Conservation (phyloP, 2,888 invertebrate species). For the Tetrapedia diversipes region DNA sequence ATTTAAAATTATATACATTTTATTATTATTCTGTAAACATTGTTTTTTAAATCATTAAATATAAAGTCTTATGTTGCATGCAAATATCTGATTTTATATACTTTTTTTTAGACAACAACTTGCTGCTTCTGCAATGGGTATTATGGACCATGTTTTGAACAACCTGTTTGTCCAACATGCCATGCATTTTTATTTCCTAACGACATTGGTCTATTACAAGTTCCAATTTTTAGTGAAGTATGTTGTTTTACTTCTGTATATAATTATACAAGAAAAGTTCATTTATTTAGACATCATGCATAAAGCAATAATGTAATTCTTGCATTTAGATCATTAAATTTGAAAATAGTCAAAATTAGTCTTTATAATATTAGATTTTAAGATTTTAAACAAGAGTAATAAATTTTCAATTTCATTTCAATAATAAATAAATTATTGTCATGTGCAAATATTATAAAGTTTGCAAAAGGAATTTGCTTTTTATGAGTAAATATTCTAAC, state of each 20-base stretch:
- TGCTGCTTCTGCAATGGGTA: conserved; percentile 96
- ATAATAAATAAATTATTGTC: too few species aligned
- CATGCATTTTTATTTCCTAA: conserved; percentile 96
- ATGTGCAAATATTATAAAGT: too few species aligned
- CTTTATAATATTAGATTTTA: neutral
- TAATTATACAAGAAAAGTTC: neutral
- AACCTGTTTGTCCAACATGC: conserved; percentile 95
- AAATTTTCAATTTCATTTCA: too few species aligned
- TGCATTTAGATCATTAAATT: neutral
- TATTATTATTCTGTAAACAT: neutral
- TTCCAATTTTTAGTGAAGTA: conserved; percentile 82
- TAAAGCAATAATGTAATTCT: neutral
- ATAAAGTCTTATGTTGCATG: neutral
- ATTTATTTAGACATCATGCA: neutral
- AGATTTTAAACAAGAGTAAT: too few species aligned
- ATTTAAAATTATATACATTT: neutral
- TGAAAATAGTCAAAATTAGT: neutral
- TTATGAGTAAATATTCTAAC: too few species aligned
- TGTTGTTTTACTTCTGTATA: conserved; percentile 1
- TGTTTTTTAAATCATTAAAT: neutral
- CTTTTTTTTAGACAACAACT: conserved; percentile 85
- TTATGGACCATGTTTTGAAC: conserved; percentile 95
- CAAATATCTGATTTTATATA: neutral
- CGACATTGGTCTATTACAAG: conserved; percentile 85
- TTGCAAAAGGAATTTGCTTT: neutral